phyloP scores from a whole-genome alignment of 2,113 vertebrate genomes.

The Symphodus melops region DNA sequence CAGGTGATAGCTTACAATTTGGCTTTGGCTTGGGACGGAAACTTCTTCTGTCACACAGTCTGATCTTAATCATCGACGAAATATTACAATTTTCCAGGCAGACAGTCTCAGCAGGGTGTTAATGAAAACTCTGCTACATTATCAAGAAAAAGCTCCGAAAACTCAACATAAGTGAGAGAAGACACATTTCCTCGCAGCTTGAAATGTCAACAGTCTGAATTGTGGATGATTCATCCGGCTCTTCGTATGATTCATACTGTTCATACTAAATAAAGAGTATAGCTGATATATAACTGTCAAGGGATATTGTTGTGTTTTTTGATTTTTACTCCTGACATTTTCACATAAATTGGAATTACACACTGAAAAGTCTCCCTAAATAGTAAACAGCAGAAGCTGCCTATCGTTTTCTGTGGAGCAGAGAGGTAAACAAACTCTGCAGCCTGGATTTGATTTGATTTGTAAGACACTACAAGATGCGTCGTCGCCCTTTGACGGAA shows the following conservation, averaged over 20 bases:
- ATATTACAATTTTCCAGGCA: conserved; percentile 54
- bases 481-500: conserved; percentile 48
- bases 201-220: conserved; percentile 9
- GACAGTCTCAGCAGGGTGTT: conserved; percentile 42
- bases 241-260: conserved; percentile 6
- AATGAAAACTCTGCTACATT: conserved; percentile 18
- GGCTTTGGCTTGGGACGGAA: conserved; percentile 43
- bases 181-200: conserved; percentile 46
- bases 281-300: background rate
- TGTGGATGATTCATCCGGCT: conserved; percentile 16
- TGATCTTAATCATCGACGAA: conserved; percentile 20
- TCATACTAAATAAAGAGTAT: background rate
- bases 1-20: conserved; percentile 60
- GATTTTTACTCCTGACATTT: conserved; percentile 22
- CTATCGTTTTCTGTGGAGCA: conserved; percentile 48
- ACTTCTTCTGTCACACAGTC: background rate
- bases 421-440: conserved; percentile 57
- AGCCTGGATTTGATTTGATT: conserved; percentile 49
- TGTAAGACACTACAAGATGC: conserved; percentile 45
- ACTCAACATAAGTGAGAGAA: conserved; percentile 7
- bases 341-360: background rate
- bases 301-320: background rate
- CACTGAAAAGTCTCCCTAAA: conserved; percentile 23
- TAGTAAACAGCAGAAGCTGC: background rate
- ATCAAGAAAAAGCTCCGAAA: conserved; percentile 33